Conservation (phyloP, 2,797 vertebrate species). For the Hemibagrus guttatus region DNA sequence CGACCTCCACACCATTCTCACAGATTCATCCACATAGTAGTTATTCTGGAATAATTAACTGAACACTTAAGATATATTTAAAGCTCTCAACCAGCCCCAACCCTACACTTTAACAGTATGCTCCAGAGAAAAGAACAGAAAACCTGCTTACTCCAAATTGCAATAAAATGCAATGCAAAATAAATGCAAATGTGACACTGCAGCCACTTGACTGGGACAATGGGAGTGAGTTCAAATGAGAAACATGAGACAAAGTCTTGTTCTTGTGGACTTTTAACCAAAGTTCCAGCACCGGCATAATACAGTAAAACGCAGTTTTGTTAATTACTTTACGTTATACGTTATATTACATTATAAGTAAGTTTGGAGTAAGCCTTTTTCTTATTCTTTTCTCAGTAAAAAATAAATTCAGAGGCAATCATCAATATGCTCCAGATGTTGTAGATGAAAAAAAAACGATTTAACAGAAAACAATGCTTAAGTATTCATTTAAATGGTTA, state of each 20-base stretch:
- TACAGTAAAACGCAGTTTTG: not conserved
- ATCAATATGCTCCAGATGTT: not conserved
- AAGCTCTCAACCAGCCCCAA: not conserved
- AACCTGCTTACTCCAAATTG: not conserved
- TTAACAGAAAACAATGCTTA: not conserved
- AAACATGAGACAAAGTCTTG: not conserved
- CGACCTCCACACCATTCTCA: not conserved
- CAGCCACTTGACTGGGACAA: not conserved
- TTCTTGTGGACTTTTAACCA: not conserved
- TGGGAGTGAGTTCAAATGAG: not conserved
- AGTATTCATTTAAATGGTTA: not conserved
- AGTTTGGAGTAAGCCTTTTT: not conserved
- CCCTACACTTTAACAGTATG: not conserved
- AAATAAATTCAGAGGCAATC: not conserved
- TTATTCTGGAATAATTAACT: not conserved
- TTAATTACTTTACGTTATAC: not conserved
- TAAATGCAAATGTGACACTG: not conserved
- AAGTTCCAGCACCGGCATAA: not conserved
- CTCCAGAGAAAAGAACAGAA: not conserved
- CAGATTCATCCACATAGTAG: not conserved
- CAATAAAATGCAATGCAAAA: not conserved
- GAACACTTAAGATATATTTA: not conserved
- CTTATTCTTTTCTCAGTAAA: not conserved
- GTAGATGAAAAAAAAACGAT: not conserved
- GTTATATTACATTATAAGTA: not conserved